A percentile compares a stretch with the other conserved stretches of the same genome.
These are phyloP conservation scores for Takifugu flavidus DNA, from an alignment of 2,113 vertebrate genomes.

Conservation along the genomic window DNA sequence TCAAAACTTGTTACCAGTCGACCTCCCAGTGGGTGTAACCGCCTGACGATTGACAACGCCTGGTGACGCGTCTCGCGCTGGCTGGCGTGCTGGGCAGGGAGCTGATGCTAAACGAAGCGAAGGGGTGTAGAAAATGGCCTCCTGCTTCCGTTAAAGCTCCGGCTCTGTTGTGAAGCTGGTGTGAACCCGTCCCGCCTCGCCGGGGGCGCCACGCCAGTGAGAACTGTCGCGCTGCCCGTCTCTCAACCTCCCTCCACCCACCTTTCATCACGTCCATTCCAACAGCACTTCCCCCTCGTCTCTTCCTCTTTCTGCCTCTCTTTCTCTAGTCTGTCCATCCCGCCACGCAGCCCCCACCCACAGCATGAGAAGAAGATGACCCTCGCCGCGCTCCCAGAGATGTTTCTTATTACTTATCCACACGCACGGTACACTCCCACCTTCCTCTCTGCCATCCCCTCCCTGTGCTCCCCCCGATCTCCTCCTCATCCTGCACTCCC, in stretches of 20 bases:
- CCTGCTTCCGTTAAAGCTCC: too few species aligned
- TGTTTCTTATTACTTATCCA: conserved; percentile 57
- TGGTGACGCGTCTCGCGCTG: too few species aligned
- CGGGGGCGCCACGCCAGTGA: conserved; percentile 35
- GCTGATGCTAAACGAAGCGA: too few species aligned
- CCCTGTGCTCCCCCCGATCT: conserved; percentile 24
- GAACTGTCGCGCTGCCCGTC: conserved; percentile 40
- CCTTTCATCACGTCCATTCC: conserved; percentile 27
- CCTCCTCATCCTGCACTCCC: conserved; percentile 63
- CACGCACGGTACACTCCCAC: conserved; percentile 43
- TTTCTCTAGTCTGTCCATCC: conserved; percentile 19
- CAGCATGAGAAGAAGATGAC: conserved; percentile 79
- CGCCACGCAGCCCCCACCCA: conserved; percentile 64
- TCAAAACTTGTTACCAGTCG: conserved; percentile 12
- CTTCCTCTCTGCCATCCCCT: conserved; percentile 59
- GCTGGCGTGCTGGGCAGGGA: too few species aligned
- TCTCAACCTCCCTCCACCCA: conserved; percentile 49
- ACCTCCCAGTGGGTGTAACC: conserved; percentile 2
- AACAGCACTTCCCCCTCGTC: conserved; percentile 27
- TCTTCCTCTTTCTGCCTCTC: conserved; percentile 13
- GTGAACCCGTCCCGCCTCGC: conserved; percentile 55
- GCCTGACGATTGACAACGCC: too few species aligned
- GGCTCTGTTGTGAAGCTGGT: conserved; percentile 1
- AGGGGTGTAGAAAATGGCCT: too few species aligned
- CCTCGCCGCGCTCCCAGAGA: conserved; percentile 68